phyloP scores from a whole-genome alignment of 2,888 invertebrate genomes.

The Mythimna lalbum region DNA sequence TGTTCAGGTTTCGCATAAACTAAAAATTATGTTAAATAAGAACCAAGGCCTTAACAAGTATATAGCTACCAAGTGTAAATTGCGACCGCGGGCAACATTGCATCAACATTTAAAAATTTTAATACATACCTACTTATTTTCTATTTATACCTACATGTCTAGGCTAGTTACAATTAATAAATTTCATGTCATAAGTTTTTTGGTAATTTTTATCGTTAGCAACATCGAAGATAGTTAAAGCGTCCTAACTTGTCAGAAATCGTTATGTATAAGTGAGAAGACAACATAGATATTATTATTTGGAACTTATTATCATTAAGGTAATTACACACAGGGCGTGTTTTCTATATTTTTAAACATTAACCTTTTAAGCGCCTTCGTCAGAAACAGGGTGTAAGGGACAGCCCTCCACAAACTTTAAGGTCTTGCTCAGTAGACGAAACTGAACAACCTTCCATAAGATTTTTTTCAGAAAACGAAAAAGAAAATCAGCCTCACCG shows the following conservation, averaged over 20 bases:
- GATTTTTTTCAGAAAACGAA: too few relatives aligned
- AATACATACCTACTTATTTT: slow-evolving; percentile 38
- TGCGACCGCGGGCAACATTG: slow-evolving; percentile 51
- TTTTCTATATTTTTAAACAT: too few relatives aligned
- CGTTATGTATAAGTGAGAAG: neutral
- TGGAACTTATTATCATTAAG: neutral
- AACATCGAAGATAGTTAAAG: slow-evolving; percentile 1
- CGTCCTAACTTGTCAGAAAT: slow-evolving; percentile 1
- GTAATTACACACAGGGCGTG: neutral
- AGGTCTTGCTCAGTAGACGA: too few relatives aligned
- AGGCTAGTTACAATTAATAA: slow-evolving; percentile 15
- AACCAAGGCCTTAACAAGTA: slow-evolving; percentile 16
- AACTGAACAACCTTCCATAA: too few relatives aligned
- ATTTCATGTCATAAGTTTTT: slow-evolving; percentile 30
- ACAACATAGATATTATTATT: slow-evolving; percentile 12
- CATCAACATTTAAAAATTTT: slow-evolving; percentile 31
- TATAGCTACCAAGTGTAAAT: slow-evolving; percentile 50
- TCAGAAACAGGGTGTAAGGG: too few relatives aligned
- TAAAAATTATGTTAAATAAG: too few relatives aligned
- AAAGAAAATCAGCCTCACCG: too few relatives aligned
- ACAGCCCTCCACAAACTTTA: too few relatives aligned
- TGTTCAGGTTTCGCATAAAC: too few relatives aligned
- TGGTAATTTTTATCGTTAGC: slow-evolving; percentile 30
- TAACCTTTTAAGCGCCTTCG: too few relatives aligned
- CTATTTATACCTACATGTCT: slow-evolving; percentile 27